Evolutionary conservation across 2,113 vertebrate species (phyloP).

Genomic region (Caretta caretta): DNA sequence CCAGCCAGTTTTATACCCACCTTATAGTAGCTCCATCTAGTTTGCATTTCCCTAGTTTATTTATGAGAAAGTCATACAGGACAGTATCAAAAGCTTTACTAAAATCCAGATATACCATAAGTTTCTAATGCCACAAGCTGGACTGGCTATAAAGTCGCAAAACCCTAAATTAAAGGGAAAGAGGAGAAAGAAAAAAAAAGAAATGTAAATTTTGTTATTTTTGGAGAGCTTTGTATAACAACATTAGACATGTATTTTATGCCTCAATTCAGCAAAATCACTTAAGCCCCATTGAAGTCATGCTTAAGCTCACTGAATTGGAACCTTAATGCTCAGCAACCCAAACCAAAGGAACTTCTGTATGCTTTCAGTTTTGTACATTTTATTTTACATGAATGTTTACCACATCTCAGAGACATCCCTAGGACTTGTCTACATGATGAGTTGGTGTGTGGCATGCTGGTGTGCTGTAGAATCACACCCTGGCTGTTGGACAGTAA

Average conservation of each 20-base stretch:
- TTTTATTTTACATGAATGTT: not conserved
- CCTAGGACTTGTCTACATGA: not conserved
- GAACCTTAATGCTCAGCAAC: not conserved
- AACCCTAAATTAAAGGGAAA: slow-evolving; percentile 44
- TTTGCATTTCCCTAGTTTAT: too few species aligned
- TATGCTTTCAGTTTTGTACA: not conserved
- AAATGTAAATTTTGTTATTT: not conserved
- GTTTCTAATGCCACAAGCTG: slow-evolving; percentile 43
- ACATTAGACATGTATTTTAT: not conserved
- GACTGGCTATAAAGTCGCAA: slow-evolving; percentile 31
- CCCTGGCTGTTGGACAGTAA: not conserved
- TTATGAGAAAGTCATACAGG: too few species aligned
- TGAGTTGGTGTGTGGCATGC: not conserved
- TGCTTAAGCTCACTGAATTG: not conserved
- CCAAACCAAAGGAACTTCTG: slow-evolving; percentile 6
- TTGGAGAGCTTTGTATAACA: slow-evolving; percentile 3
- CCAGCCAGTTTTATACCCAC: too few species aligned
- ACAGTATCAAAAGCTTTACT: too few species aligned
- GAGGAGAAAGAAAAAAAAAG: not conserved
- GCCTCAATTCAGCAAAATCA: slow-evolving; percentile 2
- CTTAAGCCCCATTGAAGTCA: not conserved
- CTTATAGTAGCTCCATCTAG: too few species aligned
- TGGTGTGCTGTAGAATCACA: not conserved
- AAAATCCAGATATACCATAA: too few species aligned
- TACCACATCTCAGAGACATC: not conserved